These are phyloP conservation scores for Matsumurasca onukii DNA, from an alignment of 1,140 invertebrate genomes.

Conservation along the genomic window DNA sequence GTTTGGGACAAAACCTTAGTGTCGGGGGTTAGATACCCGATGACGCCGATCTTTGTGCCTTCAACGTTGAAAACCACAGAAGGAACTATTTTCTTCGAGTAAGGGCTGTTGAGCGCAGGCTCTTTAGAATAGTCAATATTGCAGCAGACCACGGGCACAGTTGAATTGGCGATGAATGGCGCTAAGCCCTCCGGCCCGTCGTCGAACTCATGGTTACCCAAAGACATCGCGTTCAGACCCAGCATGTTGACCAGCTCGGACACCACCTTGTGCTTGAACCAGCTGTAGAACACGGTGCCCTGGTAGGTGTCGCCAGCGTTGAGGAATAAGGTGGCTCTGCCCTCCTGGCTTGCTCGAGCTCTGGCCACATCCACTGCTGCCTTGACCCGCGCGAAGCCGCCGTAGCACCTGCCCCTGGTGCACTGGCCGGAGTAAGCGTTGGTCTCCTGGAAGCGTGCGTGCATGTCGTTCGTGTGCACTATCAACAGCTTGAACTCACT, in stretches of 20 bases:
- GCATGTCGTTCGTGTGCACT: slow-evolving; percentile 90
- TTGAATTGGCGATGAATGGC: slow-evolving; percentile 69
- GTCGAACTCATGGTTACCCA: slow-evolving; percentile 96
- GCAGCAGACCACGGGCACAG: slow-evolving; percentile 67
- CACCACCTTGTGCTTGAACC: slow-evolving; percentile 74
- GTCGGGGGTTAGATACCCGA: slow-evolving; percentile 86
- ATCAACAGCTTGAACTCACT: slow-evolving; percentile 45
- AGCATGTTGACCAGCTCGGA: slow-evolving; percentile 75
- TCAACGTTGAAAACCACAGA: slow-evolving; percentile 66
- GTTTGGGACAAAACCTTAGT: slow-evolving; percentile 63
- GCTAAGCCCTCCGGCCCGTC: slow-evolving; percentile 70
- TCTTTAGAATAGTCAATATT: slow-evolving; percentile 74
- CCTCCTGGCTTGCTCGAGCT: slow-evolving; percentile 64
- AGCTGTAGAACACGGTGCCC: slow-evolving; percentile 79
- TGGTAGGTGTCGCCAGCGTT: slow-evolving; percentile 91
- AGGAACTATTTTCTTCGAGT: slow-evolving; percentile 51
- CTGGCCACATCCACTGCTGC: slow-evolving; percentile 75
- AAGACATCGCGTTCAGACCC: slow-evolving; percentile 77
- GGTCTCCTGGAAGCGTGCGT: slow-evolving; percentile 75
- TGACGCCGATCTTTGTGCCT: slow-evolving; percentile 72
- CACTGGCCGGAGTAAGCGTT: slow-evolving; percentile 14
- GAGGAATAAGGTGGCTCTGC: slow-evolving; percentile 66
- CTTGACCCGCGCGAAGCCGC: slow-evolving; percentile 50
- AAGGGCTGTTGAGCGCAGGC: slow-evolving; percentile 55
- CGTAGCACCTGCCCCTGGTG: slow-evolving; percentile 33